These are phyloP conservation scores for Pediacus dermestoides DNA, from an alignment of 2,888 invertebrate species.

Conservation along the genomic window DNA sequence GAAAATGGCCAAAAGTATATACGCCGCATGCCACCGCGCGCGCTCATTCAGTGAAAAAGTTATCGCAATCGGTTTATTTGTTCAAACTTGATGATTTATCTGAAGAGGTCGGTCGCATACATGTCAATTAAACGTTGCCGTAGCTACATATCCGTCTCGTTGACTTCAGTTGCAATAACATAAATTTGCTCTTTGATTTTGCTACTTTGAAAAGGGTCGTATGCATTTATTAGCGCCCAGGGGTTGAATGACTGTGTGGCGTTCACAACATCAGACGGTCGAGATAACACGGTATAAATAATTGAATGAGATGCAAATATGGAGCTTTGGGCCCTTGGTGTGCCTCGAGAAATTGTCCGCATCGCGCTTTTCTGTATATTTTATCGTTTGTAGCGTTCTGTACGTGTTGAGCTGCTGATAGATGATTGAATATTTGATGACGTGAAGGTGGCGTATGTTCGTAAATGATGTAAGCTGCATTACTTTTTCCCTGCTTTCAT, in stretches of 20 bases:
- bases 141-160: slow-evolving; percentile 2
- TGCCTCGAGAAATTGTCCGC: slow-evolving; percentile 2
- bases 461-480: slow-evolving; percentile 8
- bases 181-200: slow-evolving; percentile 2
- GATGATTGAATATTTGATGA: slow-evolving; percentile 2
- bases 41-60: too few relatives aligned
- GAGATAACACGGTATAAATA: slow-evolving; percentile 2
- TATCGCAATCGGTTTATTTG: slow-evolving; percentile 1
- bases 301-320: slow-evolving; percentile 2
- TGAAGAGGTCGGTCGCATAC: neutral
- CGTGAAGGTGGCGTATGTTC: slow-evolving; percentile 10
- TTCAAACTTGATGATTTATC: slow-evolving; percentile 1
- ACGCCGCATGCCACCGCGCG: too few relatives aligned
- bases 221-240: slow-evolving; percentile 3
- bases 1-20: too few relatives aligned
- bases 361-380: slow-evolving; percentile 2
- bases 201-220: slow-evolving; percentile 3
- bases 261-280: slow-evolving; percentile 2
- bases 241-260: slow-evolving; percentile 1
- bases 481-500: too few relatives aligned
- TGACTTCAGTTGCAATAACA: slow-evolving; percentile 1
- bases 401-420: slow-evolving; percentile 3
- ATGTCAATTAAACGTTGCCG: slow-evolving; percentile 3
- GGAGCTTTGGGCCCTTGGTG: slow-evolving; percentile 2
- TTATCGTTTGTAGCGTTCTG: slow-evolving; percentile 1